Base-by-base conservation (phyloP, 2,888 invertebrate species). In the Metalampra italica region DNA sequence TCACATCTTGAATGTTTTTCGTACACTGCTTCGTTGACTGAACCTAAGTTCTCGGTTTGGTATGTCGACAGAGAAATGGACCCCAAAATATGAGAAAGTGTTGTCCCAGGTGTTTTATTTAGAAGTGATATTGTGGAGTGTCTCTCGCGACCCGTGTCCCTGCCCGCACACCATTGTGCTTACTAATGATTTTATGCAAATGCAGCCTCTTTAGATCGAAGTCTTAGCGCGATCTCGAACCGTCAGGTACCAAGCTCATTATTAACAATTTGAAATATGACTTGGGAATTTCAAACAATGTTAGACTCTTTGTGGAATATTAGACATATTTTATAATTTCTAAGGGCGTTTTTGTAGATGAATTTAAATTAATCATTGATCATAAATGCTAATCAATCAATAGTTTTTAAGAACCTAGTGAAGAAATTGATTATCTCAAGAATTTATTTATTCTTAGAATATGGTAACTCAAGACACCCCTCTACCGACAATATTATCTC, bases 181-280 rank as follows among this genome's bases (percentile, higher is more conserved):
- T 87, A 85, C 89, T 89, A 88, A 89, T 88, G 89, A 89, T 88
- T 89, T 89, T 89, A 89, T 89, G 89, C 89, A 89, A 88, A 89
- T 89, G 89, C 81, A 88, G 75, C 80, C 86, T 87, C 87, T 88
- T 88, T 85, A 88, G 88, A 89, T 88, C 86, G 87, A 83, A 86
- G 87, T 85, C 88, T 87, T 89, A 88, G 85, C 85, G 88, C 87
- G 88, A 88, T 87, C 87, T 87, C 84, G 67, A 82, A 82, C 80
- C 84, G 84, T 88, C 88, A 88, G 88, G 87, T 86, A 88, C 85
- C 78, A 72, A 76, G 84, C 84, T 87, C 87, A 88, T 88, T 87
- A 87, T 86, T 85, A 87, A 84, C 81, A 80, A 81, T 85, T 83
- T 87, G 86, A 88, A 86, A 82, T 87, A 88, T 88, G 85, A 82